Percentiles rank a stretch among this genome's conserved stretches.
phyloP scores from a whole-genome alignment of 1,140 invertebrate species.

The Cepaea nemoralis region DNA sequence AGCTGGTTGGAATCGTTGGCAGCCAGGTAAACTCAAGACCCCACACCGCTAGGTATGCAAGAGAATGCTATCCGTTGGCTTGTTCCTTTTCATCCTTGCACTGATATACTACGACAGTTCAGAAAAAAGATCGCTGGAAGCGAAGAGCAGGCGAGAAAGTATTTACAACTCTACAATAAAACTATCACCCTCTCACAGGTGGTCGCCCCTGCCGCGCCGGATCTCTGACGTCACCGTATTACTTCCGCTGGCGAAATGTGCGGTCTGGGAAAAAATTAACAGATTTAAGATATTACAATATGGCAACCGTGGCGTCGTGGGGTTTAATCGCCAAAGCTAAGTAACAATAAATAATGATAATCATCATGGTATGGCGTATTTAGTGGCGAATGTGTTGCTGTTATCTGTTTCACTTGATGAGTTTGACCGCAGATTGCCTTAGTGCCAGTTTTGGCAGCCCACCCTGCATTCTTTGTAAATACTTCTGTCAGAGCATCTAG shows the following conservation, averaged over 20 bases:
- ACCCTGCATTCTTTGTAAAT: too few species aligned
- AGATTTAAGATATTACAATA: background rate
- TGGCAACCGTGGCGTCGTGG: background rate
- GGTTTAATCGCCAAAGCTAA: background rate
- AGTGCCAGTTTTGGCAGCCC: too few species aligned
- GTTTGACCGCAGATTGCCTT: too few species aligned
- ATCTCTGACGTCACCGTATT: background rate
- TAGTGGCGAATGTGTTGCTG: too few species aligned
- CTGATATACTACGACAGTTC: constrained; percentile 20
- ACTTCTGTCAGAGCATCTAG: too few species aligned
- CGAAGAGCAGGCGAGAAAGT: constrained; percentile 1
- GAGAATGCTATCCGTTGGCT: constrained; percentile 5
- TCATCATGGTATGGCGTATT: too few species aligned
- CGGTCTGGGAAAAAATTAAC: background rate
- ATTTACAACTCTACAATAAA: constrained; percentile 6
- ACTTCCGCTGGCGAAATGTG: background rate
- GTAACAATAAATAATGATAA: too few species aligned
- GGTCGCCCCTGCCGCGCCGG: background rate
- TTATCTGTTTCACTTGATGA: too few species aligned
- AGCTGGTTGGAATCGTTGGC: background rate
- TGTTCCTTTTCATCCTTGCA: background rate
- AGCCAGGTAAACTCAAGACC: background rate
- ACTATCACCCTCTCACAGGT: constrained; percentile 25
- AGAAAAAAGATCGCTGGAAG: background rate
- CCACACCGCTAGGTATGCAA: constrained; percentile 9